Evolutionary conservation across 2,113 vertebrate species (phyloP).

Genomic region (Seriola aureovittata): DNA sequence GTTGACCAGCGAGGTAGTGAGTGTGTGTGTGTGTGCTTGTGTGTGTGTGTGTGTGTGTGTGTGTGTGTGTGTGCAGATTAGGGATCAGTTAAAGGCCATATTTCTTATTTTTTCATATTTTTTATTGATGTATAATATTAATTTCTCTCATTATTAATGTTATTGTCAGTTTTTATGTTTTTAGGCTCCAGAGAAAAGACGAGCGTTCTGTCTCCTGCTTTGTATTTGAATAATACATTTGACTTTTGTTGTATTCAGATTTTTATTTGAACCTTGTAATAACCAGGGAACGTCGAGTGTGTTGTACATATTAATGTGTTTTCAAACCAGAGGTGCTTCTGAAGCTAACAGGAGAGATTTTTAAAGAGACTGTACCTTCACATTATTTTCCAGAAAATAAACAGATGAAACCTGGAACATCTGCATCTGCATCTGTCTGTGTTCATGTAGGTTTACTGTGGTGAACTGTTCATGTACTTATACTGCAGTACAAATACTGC

Average conservation of each 20-base stretch:
- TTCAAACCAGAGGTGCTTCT: conserved; percentile 78
- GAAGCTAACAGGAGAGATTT: conserved; percentile 78
- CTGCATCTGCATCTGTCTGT: not conserved
- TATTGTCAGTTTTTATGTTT: conserved; percentile 53
- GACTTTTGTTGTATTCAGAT: conserved; percentile 50
- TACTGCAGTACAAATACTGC: too few relatives aligned
- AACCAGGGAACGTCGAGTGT: conserved; percentile 78
- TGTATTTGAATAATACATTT: conserved; percentile 73
- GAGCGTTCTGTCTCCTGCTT: conserved; percentile 41
- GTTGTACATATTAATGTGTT: conserved; percentile 81
- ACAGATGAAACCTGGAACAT: conserved; percentile 52
- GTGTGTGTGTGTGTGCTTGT: conserved; percentile 1
- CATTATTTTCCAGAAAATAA: conserved; percentile 85
- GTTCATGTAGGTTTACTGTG: too few relatives aligned
- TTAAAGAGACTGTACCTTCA: conserved; percentile 79
- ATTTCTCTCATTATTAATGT: conserved; percentile 67
- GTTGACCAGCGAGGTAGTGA: conserved; percentile 69
- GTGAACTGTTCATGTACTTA: too few relatives aligned
- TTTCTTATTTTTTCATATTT: conserved; percentile 77
- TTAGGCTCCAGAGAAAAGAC: conserved; percentile 47
- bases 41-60: conserved; percentile 6
- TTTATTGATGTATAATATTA: conserved; percentile 70
- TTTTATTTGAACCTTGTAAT: conserved; percentile 74
- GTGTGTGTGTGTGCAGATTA: conserved; percentile 21
- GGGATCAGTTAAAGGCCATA: conserved; percentile 80